phyloP scores from a whole-genome alignment of 2,888 invertebrate species.

The Cyaniris semiargus region DNA sequence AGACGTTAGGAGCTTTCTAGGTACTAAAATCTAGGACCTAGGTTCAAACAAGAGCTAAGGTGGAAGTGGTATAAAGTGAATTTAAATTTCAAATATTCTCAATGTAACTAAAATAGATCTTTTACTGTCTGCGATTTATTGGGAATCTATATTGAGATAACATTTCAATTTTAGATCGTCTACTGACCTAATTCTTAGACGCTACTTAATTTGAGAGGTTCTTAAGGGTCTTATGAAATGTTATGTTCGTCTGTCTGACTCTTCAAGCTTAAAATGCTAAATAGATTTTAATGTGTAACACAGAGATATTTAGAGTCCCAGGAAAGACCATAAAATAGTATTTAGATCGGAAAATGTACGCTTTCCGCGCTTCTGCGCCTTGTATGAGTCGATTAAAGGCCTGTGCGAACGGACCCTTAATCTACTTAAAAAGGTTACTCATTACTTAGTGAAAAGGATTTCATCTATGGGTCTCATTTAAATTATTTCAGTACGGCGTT shows the following conservation, averaged over 20 bases:
- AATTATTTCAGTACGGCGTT: neutral
- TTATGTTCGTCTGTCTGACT: no score
- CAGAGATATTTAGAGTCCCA: no score
- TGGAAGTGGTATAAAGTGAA: neutral
- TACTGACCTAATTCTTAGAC: neutral
- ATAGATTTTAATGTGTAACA: no score
- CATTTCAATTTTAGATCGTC: slow-evolving; percentile 1
- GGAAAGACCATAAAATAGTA: no score
- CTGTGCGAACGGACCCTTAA: neutral
- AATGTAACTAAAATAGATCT: neutral
- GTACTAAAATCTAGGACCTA: no score
- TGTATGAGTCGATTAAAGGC: no score
- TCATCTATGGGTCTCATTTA: neutral
- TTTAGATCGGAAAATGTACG: no score
- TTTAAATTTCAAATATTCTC: slow-evolving; percentile 5
- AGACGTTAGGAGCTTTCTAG: no score
- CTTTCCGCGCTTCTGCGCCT: no score
- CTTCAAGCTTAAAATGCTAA: no score
- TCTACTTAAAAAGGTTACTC: neutral
- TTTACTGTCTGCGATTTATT: neutral
- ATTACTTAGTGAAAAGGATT: neutral
- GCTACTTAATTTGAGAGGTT: neutral
- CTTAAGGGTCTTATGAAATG: neutral
- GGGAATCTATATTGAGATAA: neutral
- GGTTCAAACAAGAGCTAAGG: neutral